Evolutionary conservation across 2,113 vertebrate genomes (phyloP).

Genomic region (Hypocryptadius cinnamomeus): DNA sequence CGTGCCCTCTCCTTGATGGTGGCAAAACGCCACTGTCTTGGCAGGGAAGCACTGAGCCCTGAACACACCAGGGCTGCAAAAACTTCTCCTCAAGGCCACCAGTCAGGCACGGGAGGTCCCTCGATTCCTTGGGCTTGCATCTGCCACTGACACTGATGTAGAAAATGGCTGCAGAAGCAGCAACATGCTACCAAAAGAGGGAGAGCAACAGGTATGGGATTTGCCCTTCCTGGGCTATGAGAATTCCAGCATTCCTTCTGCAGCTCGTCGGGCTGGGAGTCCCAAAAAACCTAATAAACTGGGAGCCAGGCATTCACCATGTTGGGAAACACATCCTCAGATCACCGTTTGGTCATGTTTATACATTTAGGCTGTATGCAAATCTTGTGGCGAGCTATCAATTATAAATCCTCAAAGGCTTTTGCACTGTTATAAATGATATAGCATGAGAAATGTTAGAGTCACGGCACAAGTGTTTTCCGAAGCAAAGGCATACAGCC

Average conservation of each 20-base stretch:
- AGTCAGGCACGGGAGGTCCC: rapidly evolving
- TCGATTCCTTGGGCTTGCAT: background rate
- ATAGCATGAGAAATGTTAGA: background rate
- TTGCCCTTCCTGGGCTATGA: rapidly evolving
- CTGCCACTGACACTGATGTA: background rate
- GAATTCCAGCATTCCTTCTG: background rate
- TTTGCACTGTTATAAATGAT: background rate
- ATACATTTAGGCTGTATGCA: background rate
- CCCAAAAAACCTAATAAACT: background rate
- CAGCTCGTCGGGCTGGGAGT: background rate
- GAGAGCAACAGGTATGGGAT: background rate
- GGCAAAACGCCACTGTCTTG: background rate
- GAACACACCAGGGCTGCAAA: background rate
- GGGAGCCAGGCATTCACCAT: background rate
- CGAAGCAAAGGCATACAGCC: background rate
- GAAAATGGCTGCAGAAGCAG: background rate
- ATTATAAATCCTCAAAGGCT: background rate
- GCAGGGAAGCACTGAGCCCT: background rate
- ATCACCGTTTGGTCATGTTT: background rate
- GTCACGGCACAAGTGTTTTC: background rate
- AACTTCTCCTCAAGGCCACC: background rate
- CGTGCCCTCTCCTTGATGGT: background rate
- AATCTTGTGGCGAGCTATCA: background rate
- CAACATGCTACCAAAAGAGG: background rate
- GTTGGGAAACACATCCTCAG: background rate